A percentile compares a stretch with the other conserved stretches of the same genome.
Conservation (phyloP, 2,113 vertebrate genomes). For the Cebus imitator region DNA sequence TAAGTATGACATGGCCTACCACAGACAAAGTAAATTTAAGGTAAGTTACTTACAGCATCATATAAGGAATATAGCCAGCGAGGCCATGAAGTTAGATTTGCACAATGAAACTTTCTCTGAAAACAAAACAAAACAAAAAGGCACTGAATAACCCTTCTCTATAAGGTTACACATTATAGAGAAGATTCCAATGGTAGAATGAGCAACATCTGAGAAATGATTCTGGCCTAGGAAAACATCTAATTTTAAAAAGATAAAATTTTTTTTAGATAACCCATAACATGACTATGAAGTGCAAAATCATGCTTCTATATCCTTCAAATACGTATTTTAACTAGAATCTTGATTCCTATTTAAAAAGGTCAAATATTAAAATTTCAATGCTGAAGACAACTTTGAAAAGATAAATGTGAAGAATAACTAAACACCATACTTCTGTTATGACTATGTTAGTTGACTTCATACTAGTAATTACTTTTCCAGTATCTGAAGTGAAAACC, state of each 20-base stretch:
- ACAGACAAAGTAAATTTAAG: neutral
- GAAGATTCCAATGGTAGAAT: neutral
- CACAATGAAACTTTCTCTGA: constrained; percentile 95
- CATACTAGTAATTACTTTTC: neutral
- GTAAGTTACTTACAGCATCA: constrained; percentile 92
- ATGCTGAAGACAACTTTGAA: neutral
- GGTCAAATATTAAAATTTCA: neutral
- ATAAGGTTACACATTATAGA: too few relatives aligned
- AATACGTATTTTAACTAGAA: neutral
- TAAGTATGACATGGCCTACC: fast-evolving
- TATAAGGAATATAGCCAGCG: constrained; percentile 97
- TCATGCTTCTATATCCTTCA: neutral
- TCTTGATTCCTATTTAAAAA: neutral
- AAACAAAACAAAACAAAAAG: constrained; percentile 74
- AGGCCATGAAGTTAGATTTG: constrained; percentile 96
- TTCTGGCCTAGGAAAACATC: neutral
- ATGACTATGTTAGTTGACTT: neutral
- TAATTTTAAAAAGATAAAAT: neutral
- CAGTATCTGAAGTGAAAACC: neutral
- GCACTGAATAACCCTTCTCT: neutral
- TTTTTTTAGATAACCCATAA: neutral
- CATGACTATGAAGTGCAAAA: neutral
- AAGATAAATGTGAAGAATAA: neutral
- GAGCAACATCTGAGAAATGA: neutral
- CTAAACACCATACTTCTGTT: neutral